phyloP scores from a whole-genome alignment of 2,888 invertebrate species.

The Salticus scenicus region DNA sequence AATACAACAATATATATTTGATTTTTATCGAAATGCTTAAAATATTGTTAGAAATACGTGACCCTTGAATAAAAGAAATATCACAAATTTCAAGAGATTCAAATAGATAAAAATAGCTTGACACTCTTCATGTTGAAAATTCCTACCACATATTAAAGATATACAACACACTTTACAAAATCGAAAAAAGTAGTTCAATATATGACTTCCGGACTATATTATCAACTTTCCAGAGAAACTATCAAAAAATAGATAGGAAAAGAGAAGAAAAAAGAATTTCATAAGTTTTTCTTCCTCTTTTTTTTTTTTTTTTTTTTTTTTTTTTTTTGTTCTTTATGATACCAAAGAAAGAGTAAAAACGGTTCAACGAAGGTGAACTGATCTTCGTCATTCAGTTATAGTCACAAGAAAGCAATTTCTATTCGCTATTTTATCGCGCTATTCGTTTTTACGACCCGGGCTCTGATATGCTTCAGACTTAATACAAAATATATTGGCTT shows the following conservation, averaged over 20 bases:
- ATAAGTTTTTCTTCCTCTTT: too few relatives aligned
- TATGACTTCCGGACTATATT: background rate
- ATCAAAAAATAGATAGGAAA: background rate
- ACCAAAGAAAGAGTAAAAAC: background rate
- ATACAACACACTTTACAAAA: background rate
- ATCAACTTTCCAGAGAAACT: background rate
- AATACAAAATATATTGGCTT: slow-evolving; percentile 15
- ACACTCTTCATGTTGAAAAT: too few relatives aligned
- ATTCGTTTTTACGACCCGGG: background rate
- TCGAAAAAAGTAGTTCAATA: background rate
- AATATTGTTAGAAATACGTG: too few relatives aligned
- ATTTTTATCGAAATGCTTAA: too few relatives aligned
- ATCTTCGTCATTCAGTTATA: slow-evolving; percentile 3
- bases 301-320: too few relatives aligned
- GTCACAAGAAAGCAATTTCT: slow-evolving; percentile 5
- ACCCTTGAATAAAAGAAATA: too few relatives aligned
- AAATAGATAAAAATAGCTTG: too few relatives aligned
- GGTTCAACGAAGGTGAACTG: background rate
- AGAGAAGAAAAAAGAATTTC: too few relatives aligned
- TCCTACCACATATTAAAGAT: background rate
- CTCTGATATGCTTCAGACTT: background rate
- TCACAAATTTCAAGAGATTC: too few relatives aligned
- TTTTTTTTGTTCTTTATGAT: background rate
- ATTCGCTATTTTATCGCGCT: background rate
- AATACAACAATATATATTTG: too few relatives aligned